phyloP scores from a whole-genome alignment of 1,140 invertebrate species.

The Trissolcus basalis region DNA sequence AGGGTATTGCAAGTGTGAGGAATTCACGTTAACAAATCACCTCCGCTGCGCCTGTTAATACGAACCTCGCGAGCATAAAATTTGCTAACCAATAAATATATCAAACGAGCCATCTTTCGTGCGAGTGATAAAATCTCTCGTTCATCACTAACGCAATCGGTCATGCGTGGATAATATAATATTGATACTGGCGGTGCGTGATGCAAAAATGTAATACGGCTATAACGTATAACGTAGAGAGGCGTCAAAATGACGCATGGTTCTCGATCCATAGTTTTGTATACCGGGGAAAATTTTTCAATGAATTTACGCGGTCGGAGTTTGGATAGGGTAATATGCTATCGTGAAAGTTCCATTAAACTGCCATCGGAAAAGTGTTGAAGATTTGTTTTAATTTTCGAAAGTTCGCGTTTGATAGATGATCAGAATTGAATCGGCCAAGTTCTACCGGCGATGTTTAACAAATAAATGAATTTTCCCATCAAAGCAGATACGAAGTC shows the following conservation, averaged over 20 bases:
- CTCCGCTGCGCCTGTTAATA: too few relatives aligned
- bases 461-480: slow-evolving; percentile 16
- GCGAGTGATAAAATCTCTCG: slow-evolving; percentile 44
- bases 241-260: slow-evolving; percentile 13
- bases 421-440: too few relatives aligned
- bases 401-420: background rate
- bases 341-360: slow-evolving; percentile 14
- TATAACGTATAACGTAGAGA: background rate
- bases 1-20: too few relatives aligned
- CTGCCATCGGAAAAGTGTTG: slow-evolving; percentile 7
- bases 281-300: too few relatives aligned
- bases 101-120: slow-evolving; percentile 36
- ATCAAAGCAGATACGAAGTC: too few relatives aligned
- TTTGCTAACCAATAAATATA: slow-evolving; percentile 40
- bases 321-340: background rate
- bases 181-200: slow-evolving; percentile 30
- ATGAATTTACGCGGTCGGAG: slow-evolving; percentile 1
- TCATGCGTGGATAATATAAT: slow-evolving; percentile 44
- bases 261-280: background rate
- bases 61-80: slow-evolving; percentile 30
- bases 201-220: slow-evolving; percentile 16
- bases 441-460: too few relatives aligned
- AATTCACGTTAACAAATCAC: too few relatives aligned
- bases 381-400: slow-evolving; percentile 18
- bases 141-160: slow-evolving; percentile 43